Evolutionary conservation across 2,888 invertebrate genomes (phyloP), one percentile per base, ranked within the genome.

Genomic region (Iphiclides podalirius): DNA sequence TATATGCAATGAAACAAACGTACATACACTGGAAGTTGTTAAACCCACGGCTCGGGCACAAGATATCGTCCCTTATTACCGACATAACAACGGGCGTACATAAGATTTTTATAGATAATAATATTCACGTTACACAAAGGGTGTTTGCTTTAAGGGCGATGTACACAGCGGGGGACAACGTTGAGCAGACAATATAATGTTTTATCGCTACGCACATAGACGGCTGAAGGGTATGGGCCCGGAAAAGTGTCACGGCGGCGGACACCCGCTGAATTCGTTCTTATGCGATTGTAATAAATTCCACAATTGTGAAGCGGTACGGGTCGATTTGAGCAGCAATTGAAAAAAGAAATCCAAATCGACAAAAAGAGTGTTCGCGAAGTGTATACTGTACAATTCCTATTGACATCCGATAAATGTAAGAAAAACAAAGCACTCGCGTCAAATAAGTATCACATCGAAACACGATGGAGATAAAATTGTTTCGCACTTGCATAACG

Each of bases 161-260:
- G 48, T 40, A 42, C 45, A 55, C 52, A 53, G 41, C 28, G 39
- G 47, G n/a, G 31, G 41, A 34, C 52, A 44, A 51, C 54, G 52
- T 47, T 47, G 26, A 53, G 42, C 41, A 45, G 39, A 55, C 55
- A 48, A 49, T 51, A 40, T 52, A 52, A 39, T 49, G 38, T 45
- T 34, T 49, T 43, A 49, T 43, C 37, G 20, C 20, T 9, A 28
- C 31, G 31, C 31, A 45, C 31, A 45, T 12, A 41, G 15, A 41
- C 28, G 20, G 23, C 35, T 47, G 47, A 41, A 47, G 17, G 41
- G 41, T 47, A 17, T 15, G 15, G 23, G 11, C 11, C 14, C 33
- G 42, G 42, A 17, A 37, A 36, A 48, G 37, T 48, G 23, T 33
- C 37, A 23, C 41, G 14, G 4, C 28, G 26, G 23, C 3, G 4